Evolutionary conservation across 2,888 invertebrate genomes (phyloP).

Genomic region (Eurois occulta): DNA sequence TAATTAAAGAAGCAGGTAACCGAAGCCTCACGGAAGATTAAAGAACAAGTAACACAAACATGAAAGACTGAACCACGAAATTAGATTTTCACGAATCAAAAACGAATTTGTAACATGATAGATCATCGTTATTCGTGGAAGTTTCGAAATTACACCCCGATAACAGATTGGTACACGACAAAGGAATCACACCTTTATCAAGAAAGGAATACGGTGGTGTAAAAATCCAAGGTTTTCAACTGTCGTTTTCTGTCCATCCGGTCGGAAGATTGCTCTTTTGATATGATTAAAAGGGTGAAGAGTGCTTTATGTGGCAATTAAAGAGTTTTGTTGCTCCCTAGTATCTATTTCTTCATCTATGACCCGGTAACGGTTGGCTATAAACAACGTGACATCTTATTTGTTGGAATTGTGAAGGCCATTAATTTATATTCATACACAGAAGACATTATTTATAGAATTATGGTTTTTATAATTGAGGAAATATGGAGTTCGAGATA

Average conservation of each 20-base stretch:
- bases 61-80: conserved; percentile 80
- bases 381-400: conserved; percentile 58
- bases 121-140: conserved; percentile 84
- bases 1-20: conserved; percentile 71
- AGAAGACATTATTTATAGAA: conserved; percentile 36
- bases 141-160: conserved; percentile 81
- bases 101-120: conserved; percentile 88
- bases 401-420: conserved; percentile 42
- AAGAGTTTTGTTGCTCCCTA: conserved; percentile 82
- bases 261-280: conserved; percentile 89
- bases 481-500: conserved; percentile 38
- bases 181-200: conserved; percentile 72
- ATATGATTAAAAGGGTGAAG: conserved; percentile 90
- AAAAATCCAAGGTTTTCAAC: conserved; percentile 67
- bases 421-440: conserved; percentile 52
- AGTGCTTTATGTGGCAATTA: conserved; percentile 89
- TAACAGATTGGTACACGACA: conserved; percentile 68
- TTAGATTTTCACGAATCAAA: conserved; percentile 88
- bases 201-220: conserved; percentile 64
- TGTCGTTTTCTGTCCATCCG: conserved; percentile 82
- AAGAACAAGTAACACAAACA: conserved; percentile 76
- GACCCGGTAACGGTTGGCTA: conserved; percentile 50
- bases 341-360: conserved; percentile 76
- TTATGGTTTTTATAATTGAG: conserved; percentile 42
- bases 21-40: conserved; percentile 76